Evolutionary conservation across 2,797 vertebrate genomes (phyloP), one percentile per base, ranked within the genome.

Genomic region (Enteromius unitaeniatus): DNA sequence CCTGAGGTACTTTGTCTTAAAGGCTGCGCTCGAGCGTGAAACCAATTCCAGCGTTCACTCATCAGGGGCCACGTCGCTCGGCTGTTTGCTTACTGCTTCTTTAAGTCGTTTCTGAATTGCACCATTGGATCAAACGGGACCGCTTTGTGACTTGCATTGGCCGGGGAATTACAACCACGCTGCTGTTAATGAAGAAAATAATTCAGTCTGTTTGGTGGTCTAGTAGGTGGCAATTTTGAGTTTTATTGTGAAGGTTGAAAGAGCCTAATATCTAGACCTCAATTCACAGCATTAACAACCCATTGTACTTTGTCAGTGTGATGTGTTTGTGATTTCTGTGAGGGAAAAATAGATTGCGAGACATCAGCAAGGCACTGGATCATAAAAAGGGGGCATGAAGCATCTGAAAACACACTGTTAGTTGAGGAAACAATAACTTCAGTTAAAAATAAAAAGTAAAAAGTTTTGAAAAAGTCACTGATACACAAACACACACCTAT

Each of bases 1-100:
- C 93, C 94, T 88, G 93, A 94, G 94, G 93, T 94, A 93, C 93
- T 95, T 95, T 96, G 94, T 96, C 94, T 95, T 95, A 95, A 95
- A 94, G 94, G 91, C 93, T 91, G 93, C 93, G 83, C 92, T 95
- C 92, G 93, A 91, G 93, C 94, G 91, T 95, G 94, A 96, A 95
- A 94, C 91, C 94, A 94, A 93, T 94, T 94, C 93, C 88, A 91
- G 84, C 89, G 72, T 89, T 92, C 80, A 73, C 92, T 94, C 89
- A 91, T 94, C 93, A 90, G 91, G 89, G 90, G 87, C 91, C 86
- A 84, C 87, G 79, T 60, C 84, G 82, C 79, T 83, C 88, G 72
- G 69, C 81, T 78, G 81, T 94, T 94, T 94, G 90, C 93, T 91
- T 91, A 88, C 87, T 3, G 80, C 87, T 89, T 88, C 90, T 92